Conservation (phyloP, 2,113 vertebrate species). For the Sphyrna mokarran region DNA sequence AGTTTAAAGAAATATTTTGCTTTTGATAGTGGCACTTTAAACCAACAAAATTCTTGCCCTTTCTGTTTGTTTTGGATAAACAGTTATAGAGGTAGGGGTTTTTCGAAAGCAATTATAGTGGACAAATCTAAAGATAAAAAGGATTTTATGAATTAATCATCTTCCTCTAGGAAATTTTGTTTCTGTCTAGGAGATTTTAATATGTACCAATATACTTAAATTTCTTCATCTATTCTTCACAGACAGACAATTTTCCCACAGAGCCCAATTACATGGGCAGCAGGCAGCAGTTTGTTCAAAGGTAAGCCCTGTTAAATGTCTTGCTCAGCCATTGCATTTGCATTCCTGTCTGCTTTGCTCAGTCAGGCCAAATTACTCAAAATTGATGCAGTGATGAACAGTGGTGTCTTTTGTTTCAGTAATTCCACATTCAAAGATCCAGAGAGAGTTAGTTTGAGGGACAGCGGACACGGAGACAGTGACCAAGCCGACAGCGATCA, state of each 20-base stretch:
- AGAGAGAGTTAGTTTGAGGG: slow-evolving; percentile 95
- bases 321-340: slow-evolving; percentile 64
- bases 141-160: slow-evolving; percentile 76
- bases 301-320: slow-evolving; percentile 86
- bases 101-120: slow-evolving; percentile 73
- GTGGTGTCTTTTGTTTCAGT: slow-evolving; percentile 60
- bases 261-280: slow-evolving; percentile 99
- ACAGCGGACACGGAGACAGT: slow-evolving; percentile 98
- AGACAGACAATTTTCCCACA: slow-evolving; percentile 99
- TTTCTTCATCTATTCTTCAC: slow-evolving; percentile 78
- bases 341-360: slow-evolving; percentile 62
- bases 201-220: slow-evolving; percentile 72
- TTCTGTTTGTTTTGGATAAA: slow-evolving; percentile 67
- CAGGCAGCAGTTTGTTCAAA: slow-evolving; percentile 99
- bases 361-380: slow-evolving; percentile 60
- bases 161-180: slow-evolving; percentile 79
- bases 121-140: slow-evolving; percentile 72
- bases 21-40: slow-evolving; percentile 61
- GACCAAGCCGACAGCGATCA: slow-evolving; percentile 99
- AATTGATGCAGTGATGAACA: slow-evolving; percentile 56
- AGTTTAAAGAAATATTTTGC: slow-evolving; percentile 50
- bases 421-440: slow-evolving; percentile 98
- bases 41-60: slow-evolving; percentile 70
- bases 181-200: slow-evolving; percentile 75
- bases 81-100: slow-evolving; percentile 71